Conservation (phyloP, 2,113 vertebrate genomes). For the Hippoglossus stenolepis region DNA sequence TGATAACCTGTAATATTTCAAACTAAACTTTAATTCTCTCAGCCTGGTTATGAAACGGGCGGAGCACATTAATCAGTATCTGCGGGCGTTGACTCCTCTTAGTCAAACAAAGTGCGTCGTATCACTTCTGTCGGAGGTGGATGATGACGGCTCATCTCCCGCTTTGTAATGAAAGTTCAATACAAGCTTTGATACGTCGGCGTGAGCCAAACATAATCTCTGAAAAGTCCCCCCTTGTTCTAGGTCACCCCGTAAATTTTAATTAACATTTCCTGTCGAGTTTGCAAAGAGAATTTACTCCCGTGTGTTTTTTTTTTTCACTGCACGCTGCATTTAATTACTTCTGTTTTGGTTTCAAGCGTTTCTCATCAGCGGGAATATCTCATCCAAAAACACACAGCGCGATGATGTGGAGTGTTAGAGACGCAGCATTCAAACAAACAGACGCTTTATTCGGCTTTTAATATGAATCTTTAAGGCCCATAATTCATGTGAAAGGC, state of each 20-base stretch:
- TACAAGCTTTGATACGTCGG: conserved; percentile 13
- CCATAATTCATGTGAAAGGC: too few relatives aligned
- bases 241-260: conserved; percentile 32
- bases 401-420: too few relatives aligned
- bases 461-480: too few relatives aligned
- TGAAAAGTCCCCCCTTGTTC: conserved; percentile 25
- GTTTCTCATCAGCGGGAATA: neutral
- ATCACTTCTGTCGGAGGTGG: conserved; percentile 24
- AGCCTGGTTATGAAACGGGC: neutral
- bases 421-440: too few relatives aligned
- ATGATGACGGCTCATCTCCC: neutral
- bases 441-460: too few relatives aligned
- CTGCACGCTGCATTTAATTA: neutral
- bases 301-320: too few relatives aligned
- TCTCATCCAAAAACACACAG: too few relatives aligned
- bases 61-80: too few relatives aligned
- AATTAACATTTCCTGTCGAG: conserved; percentile 20
- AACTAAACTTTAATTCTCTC: neutral
- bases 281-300: conserved; percentile 22
- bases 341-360: conserved; percentile 4
- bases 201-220: conserved; percentile 24
- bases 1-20: neutral
- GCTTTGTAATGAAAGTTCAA: conserved; percentile 26
- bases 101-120: conserved; percentile 28
- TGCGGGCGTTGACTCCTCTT: neutral